Evolutionary conservation across 2,113 vertebrate genomes (phyloP).

Genomic region (Oncorhynchus mykiss): DNA sequence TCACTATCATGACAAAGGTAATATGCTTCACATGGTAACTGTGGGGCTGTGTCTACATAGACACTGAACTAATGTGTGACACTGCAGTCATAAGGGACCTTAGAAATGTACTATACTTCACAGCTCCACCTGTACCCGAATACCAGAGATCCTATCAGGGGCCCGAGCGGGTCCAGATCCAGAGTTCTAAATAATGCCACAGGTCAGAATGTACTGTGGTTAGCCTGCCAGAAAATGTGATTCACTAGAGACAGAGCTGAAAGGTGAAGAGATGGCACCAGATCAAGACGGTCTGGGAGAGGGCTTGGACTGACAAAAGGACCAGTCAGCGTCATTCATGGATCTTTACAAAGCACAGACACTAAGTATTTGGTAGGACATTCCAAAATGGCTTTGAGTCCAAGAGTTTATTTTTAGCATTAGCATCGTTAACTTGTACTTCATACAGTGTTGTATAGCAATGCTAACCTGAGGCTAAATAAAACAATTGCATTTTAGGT

Average conservation of each 20-base stretch:
- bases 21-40: slow-evolving; percentile 53
- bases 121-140: no score
- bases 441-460: no score
- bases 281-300: slow-evolving; percentile 24
- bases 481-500: no score
- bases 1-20: slow-evolving; percentile 33
- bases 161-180: no score
- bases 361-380: background rate
- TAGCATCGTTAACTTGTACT: no score
- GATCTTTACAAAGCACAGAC: no score
- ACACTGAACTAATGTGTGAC: no score
- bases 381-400: background rate
- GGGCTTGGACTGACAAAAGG: slow-evolving; percentile 40
- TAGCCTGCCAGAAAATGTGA: background rate
- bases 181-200: no score
- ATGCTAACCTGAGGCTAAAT: no score
- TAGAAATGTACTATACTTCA: slow-evolving; percentile 5
- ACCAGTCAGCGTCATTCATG: slow-evolving; percentile 34
- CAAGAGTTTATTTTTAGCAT: background rate
- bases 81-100: no score
- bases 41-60: background rate
- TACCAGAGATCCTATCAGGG: no score
- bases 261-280: slow-evolving; percentile 15
- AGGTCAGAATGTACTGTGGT: no score
- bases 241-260: slow-evolving; percentile 21